A percentile compares a stretch with the other conserved stretches of the same genome.
phyloP scores from a whole-genome alignment of 1,140 invertebrate species.

The Armadillidium nasatum region DNA sequence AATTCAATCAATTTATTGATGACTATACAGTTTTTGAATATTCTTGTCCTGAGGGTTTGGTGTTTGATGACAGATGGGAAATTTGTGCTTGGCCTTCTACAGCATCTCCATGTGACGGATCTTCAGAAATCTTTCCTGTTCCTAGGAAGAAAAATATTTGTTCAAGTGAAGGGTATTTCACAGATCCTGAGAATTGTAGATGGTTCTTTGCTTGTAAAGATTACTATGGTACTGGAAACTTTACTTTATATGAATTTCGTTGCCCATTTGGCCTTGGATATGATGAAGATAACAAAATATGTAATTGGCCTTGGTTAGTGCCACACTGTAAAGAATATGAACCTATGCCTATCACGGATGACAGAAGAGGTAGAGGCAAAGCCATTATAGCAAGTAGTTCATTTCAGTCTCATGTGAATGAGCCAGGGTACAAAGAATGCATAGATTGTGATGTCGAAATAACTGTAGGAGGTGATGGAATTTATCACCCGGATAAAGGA shows the following conservation, averaged over 20 bases:
- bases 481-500: slow-evolving; percentile 34
- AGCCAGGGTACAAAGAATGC: slow-evolving; percentile 28
- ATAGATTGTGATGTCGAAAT: slow-evolving; percentile 32
- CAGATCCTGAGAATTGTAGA: slow-evolving; percentile 74
- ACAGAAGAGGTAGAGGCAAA: slow-evolving; percentile 27
- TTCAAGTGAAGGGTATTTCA: slow-evolving; percentile 62
- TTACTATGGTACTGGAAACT: slow-evolving; percentile 59
- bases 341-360: not conserved
- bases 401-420: slow-evolving; percentile 17
- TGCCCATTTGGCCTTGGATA: slow-evolving; percentile 77
- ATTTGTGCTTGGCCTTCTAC: slow-evolving; percentile 76
- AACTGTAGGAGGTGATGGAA: slow-evolving; percentile 34
- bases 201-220: slow-evolving; percentile 79
- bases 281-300: slow-evolving; percentile 64
- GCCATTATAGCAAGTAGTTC: slow-evolving; percentile 3
- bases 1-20: slow-evolving; percentile 67
- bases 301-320: slow-evolving; percentile 78
- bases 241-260: slow-evolving; percentile 72
- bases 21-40: slow-evolving; percentile 77
- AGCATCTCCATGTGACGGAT: slow-evolving; percentile 61
- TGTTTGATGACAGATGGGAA: slow-evolving; percentile 70
- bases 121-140: slow-evolving; percentile 60
- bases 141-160: slow-evolving; percentile 56
- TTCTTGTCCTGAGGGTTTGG: slow-evolving; percentile 72
- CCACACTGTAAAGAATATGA: slow-evolving; percentile 57